phyloP scores from a whole-genome alignment of 2,113 vertebrate genomes.

The Scomber japonicus region DNA sequence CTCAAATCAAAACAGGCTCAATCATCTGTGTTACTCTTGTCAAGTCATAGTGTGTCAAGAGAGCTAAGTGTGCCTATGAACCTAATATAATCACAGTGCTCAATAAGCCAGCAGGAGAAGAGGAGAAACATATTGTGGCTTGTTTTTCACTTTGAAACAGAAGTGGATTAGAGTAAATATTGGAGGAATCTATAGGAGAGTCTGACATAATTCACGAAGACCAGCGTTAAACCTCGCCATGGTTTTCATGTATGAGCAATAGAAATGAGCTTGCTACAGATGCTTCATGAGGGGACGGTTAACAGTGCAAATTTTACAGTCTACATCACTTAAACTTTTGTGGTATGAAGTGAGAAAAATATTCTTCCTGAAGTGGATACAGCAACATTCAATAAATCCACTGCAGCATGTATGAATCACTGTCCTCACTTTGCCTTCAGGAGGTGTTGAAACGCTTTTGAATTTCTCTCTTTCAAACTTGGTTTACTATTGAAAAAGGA shows the following conservation, averaged over 20 bases:
- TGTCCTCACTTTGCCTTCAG: background rate
- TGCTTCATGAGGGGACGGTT: background rate
- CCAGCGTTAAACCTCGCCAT: background rate
- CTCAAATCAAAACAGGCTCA: background rate
- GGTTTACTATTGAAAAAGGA: background rate
- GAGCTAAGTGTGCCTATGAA: background rate
- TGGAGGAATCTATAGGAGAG: background rate
- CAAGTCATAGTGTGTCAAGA: background rate
- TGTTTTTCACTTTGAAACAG: slow-evolving; percentile 1
- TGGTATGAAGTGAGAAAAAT: slow-evolving; percentile 11
- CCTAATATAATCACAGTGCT: slow-evolving; percentile 12
- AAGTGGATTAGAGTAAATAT: background rate
- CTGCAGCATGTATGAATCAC: slow-evolving; percentile 2
- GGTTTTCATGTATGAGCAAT: slow-evolving; percentile 3
- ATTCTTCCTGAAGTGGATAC: background rate
- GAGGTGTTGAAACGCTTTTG: slow-evolving; percentile 18
- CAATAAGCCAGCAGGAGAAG: slow-evolving; percentile 4
- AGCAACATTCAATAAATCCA: background rate
- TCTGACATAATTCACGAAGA: background rate
- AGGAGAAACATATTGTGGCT: background rate
- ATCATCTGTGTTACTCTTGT: slow-evolving; percentile 11
- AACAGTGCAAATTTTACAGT: background rate
- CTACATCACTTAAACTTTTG: background rate
- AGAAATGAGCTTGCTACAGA: background rate
- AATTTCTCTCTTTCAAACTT: background rate